phyloP scores from a whole-genome alignment of 1,140 invertebrate species.

The Hylaeus anthracinus region DNA sequence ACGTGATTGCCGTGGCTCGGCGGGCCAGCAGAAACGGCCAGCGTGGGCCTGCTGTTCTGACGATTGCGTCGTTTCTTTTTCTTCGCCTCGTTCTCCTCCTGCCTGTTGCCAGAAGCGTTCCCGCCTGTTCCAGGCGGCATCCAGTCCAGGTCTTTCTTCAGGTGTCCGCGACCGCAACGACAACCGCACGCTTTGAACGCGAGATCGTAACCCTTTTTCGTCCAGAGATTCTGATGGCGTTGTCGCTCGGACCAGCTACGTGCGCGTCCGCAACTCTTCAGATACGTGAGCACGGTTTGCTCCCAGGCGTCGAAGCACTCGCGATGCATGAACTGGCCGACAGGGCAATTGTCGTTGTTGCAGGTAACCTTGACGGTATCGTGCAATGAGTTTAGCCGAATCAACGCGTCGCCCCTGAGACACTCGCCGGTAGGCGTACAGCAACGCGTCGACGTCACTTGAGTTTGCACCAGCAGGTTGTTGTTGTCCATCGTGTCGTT shows the following conservation, averaged over 20 bases:
- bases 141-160: constrained; percentile 97
- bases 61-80: constrained; percentile 88
- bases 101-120: constrained; percentile 75
- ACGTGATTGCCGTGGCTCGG: constrained; percentile 68
- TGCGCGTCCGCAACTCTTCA: constrained; percentile 94
- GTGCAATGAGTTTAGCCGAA: constrained; percentile 87
- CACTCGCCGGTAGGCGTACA: constrained; percentile 92
- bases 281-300: constrained; percentile 90
- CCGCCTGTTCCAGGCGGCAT: constrained; percentile 83
- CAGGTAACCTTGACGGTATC: constrained; percentile 94
- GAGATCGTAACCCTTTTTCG: constrained; percentile 97
- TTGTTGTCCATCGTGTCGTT: constrained; percentile 74
- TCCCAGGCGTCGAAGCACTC: constrained; percentile 98
- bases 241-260: constrained; percentile 97
- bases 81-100: constrained; percentile 83
- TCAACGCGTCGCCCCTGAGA: constrained; percentile 84
- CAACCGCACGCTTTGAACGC: constrained; percentile 94
- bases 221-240: constrained; percentile 97
- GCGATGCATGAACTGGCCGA: constrained; percentile 95
- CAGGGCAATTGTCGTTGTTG: constrained; percentile 95
- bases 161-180: constrained; percentile 93
- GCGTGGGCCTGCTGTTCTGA: constrained; percentile 83
- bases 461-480: constrained; percentile 51
- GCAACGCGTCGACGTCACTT: constrained; percentile 83
- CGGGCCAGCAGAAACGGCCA: constrained; percentile 80